Evolutionary conservation across 2,888 invertebrate species (phyloP), one percentile per base, ranked within the genome.

Genomic region (Diarsia brunnea): DNA sequence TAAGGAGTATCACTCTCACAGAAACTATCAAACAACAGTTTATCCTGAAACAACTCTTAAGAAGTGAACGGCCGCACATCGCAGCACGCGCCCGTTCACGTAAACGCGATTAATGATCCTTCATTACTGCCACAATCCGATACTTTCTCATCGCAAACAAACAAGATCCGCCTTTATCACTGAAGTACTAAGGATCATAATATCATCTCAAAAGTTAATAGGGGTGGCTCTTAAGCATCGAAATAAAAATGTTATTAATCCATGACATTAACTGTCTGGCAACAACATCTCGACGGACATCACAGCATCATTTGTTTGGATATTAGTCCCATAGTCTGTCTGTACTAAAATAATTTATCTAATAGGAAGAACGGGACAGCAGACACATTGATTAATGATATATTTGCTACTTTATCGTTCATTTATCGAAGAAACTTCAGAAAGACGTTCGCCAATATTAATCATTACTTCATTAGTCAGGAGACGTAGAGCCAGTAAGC

Each of bases 211-310:
- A 0, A 55, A 63, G 27, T 64, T 55, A 75, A 73, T 60, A 78
- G 60, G 73, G 73, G 58, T 78, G 63, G 74, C 51, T 64, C 58
- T 78, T 78, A 81, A 76, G 73, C 64, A n/a, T 75, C 61, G 64
- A 74, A 73, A 81, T 85, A 85, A 86, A 85, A 85, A 73, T 78
- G 79, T 82, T 79, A 87, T 84, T 75, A 87, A 76, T 79, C 64
- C 63, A 49, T 80, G 84, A 75, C 64, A 77, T 79, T 64, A 64
- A 63, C 43, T 65, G 72, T 70, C 68, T 74, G 73, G 66, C 63
- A 49, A 67, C 69, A 58, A 60, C 12, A 63, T 74, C 66, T 49
- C 49, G 27, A 38, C 66, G 67, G 74, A 73, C 51, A 69, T 63
- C 38, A 19, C 38, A 64, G 24, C 58, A 70, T 49, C n/a, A 61